Conservation (phyloP, 2,113 vertebrate genomes). For the Sinocyclocheilus rhinocerous region DNA sequence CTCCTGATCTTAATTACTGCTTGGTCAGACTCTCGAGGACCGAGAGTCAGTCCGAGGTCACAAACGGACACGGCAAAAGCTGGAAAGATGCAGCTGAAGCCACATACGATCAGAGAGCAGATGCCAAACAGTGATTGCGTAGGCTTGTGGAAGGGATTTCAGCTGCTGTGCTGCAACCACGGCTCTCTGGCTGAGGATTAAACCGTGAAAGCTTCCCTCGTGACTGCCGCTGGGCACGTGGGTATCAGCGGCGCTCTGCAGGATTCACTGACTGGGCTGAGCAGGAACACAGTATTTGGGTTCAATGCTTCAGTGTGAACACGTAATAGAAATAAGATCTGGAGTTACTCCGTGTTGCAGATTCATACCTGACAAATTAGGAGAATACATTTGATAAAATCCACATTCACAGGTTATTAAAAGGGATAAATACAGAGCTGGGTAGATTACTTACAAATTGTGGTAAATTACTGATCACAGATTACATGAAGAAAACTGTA, state of each 20-base stretch:
- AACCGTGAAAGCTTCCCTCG: conserved; percentile 27
- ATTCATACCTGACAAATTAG: background rate
- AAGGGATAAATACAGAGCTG: too few relatives aligned
- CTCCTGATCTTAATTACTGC: conserved; percentile 34
- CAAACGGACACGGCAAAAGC: background rate
- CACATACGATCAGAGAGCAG: background rate
- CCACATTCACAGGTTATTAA: background rate
- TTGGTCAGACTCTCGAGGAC: conserved; percentile 23
- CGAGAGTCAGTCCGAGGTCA: conserved; percentile 3
- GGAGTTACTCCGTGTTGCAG: background rate
- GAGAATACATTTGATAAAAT: background rate
- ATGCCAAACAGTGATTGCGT: background rate
- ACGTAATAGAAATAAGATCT: background rate
- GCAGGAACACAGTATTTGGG: background rate
- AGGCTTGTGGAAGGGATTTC: conserved; percentile 26
- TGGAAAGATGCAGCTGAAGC: background rate
- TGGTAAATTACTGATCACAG: too few relatives aligned
- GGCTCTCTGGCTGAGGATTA: conserved; percentile 29
- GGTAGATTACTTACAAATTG: too few relatives aligned
- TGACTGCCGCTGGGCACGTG: conserved; percentile 17
- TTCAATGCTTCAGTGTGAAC: background rate
- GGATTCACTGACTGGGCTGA: conserved; percentile 1
- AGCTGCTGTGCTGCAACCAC: conserved; percentile 21
- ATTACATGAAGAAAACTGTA: too few relatives aligned
- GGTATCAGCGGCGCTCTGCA: background rate